These are phyloP conservation scores for Tetragonula carbonaria DNA, from an alignment of 2,888 invertebrate species.

Conservation along the genomic window DNA sequence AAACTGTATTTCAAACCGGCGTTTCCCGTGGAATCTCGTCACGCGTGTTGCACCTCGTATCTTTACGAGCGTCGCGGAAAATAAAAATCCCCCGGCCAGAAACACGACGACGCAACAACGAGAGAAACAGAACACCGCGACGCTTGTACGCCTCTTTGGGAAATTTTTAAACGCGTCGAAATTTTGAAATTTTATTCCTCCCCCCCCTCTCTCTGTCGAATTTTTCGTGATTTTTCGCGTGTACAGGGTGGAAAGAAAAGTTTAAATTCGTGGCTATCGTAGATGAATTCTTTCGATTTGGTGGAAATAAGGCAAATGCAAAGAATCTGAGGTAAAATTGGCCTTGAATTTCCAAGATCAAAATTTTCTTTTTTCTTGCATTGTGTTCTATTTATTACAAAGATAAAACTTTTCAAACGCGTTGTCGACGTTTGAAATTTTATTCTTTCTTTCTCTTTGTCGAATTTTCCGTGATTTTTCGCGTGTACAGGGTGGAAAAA, in stretches of 20 bases:
- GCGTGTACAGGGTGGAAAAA: no score
- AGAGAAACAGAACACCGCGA: neutral
- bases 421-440: neutral
- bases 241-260: no score
- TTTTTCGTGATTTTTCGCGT: no score
- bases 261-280: no score
- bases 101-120: neutral
- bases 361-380: neutral
- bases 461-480: no score
- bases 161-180: neutral
- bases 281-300: no score
- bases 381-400: no score
- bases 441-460: neutral
- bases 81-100: conserved; percentile 24
- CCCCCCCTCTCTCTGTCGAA: no score
- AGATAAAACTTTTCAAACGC: neutral
- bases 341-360: no score
- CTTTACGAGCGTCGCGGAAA: conserved; percentile 31
- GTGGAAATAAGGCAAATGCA: no score
- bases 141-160: neutral
- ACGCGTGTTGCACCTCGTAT: neutral
- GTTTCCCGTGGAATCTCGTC: conserved; percentile 10
- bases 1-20: conserved; percentile 8
- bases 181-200: neutral
- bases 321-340: no score